A percentile compares a stretch with the other conserved stretches of the same genome.
phyloP scores from a whole-genome alignment of 2,888 invertebrate genomes.

The Eilema caniola region DNA sequence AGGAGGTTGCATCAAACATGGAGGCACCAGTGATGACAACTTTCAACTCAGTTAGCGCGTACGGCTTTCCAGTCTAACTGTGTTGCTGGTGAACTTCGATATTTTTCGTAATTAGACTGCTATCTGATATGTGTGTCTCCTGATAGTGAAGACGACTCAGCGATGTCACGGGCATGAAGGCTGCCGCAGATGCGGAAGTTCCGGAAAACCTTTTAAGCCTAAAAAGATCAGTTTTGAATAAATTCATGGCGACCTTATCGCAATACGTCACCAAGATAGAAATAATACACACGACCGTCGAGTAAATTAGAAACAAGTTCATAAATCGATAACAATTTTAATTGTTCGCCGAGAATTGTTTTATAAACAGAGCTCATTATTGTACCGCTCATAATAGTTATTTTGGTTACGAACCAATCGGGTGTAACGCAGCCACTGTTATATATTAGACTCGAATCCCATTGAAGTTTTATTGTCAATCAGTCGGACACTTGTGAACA shows the following conservation, averaged over 20 bases:
- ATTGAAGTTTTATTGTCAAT: conserved; percentile 54
- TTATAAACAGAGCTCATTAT: conserved; percentile 71
- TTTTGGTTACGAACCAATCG: conserved; percentile 58
- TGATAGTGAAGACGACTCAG: too few species aligned
- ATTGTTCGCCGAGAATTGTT: conserved; percentile 69
- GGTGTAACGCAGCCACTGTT: conserved; percentile 54
- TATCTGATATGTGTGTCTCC: too few species aligned
- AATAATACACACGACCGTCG: conserved; percentile 48
- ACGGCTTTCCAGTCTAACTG: too few species aligned
- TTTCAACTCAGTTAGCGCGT: too few species aligned
- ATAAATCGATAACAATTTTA: conserved; percentile 67
- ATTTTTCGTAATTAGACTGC: too few species aligned
- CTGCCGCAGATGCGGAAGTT: background rate
- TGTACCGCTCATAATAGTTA: conserved; percentile 60
- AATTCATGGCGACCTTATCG: conserved; percentile 27
- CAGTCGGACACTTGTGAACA: conserved; percentile 52
- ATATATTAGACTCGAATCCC: conserved; percentile 63
- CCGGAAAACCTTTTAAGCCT: too few species aligned
- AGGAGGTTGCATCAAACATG: too few species aligned
- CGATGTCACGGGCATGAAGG: too few species aligned
- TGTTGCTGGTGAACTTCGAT: too few species aligned
- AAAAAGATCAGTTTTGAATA: background rate
- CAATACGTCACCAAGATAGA: conserved; percentile 37
- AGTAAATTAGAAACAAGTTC: conserved; percentile 58
- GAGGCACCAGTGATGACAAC: too few species aligned